Evolutionary conservation across 2,113 vertebrate species (phyloP).

Genomic region (Myrmecophaga tridactyla): DNA sequence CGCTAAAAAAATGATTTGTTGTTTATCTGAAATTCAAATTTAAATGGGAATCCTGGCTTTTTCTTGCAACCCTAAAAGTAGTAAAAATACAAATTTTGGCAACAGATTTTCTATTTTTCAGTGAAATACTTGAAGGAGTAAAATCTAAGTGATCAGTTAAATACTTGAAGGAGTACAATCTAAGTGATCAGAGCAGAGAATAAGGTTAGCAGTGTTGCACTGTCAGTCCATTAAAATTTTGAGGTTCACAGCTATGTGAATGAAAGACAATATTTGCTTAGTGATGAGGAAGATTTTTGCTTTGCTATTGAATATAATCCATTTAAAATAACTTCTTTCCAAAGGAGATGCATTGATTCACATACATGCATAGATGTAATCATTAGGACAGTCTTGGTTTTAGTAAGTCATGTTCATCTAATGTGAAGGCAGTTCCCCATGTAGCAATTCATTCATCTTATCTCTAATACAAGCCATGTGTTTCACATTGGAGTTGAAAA

Average conservation of each 20-base stretch:
- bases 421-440: slow-evolving; percentile 79
- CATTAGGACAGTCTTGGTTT: slow-evolving; percentile 78
- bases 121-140: too few species aligned
- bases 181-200: slow-evolving; percentile 8
- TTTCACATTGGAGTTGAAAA: slow-evolving; percentile 79
- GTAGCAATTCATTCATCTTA: slow-evolving; percentile 81
- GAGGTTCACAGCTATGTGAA: not conserved
- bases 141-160: slow-evolving; percentile 43
- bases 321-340: slow-evolving; percentile 51
- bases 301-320: not conserved
- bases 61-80: slow-evolving; percentile 4
- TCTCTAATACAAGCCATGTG: slow-evolving; percentile 82
- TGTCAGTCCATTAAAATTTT: slow-evolving; percentile 25
- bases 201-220: slow-evolving; percentile 13
- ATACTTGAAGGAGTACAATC: slow-evolving; percentile 61
- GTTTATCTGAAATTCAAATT: slow-evolving; percentile 53
- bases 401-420: slow-evolving; percentile 80
- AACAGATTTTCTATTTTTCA: slow-evolving; percentile 28
- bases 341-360: slow-evolving; percentile 60
- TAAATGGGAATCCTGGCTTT: slow-evolving; percentile 9
- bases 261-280: slow-evolving; percentile 14
- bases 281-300: slow-evolving; percentile 40
- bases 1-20: not conserved
- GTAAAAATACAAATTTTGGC: slow-evolving; percentile 34
- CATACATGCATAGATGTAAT: slow-evolving; percentile 75